Evolutionary conservation across 2,113 vertebrate species (phyloP), one percentile per base, ranked within the genome.

Genomic region (Myiagra hebetior): DNA sequence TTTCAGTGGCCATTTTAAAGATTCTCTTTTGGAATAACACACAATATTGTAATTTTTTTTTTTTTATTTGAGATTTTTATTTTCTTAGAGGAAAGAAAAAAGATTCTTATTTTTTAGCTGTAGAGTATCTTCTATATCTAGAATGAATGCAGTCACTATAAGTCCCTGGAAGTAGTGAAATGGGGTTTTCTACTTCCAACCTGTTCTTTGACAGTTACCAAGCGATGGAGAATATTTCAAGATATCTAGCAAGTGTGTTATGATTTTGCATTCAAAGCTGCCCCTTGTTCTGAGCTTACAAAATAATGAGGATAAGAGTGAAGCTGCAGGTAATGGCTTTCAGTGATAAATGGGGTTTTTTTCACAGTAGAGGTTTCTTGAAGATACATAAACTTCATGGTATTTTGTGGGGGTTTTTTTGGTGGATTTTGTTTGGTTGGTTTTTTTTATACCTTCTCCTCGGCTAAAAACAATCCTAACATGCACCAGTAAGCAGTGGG

Each of bases 381-480:
- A 55, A 69, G 20, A 21, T 20, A 17, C 8, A 31, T 30, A 24
- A 31, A 26, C 24, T 41, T 33, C 41, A 4, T 6, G 7, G 2
- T 7, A 5, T 19, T 79, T 46, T 41, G 9, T 44, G 30, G 23
- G 47, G 23, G 47, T 4, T 33, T 64, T 33, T 18, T 52, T 14
- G 9, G 13, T 8, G 37, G 1, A 0, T 33, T 65, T 62, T 37
- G 8, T 24, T 46, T 3, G 3, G 5, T 14, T 30, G 44, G 2
- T 17, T 12, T 13, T 35, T n/a, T 12, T 15, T 26, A 10, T 11
- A 8, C 4, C 14, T 9, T 11, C 18, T 39, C 26, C 28, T 4
- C 18, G 41, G 14, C 23, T 33, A 50, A 46, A 75, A 68, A 13
- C 69, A 92, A 27, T 27, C n/a, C 11, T 30, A 42, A 23, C 6